Percentiles rank a stretch among this genome's conserved stretches.
Conservation (phyloP, 1,140 invertebrate genomes). For the Ectropis grisescens region DNA sequence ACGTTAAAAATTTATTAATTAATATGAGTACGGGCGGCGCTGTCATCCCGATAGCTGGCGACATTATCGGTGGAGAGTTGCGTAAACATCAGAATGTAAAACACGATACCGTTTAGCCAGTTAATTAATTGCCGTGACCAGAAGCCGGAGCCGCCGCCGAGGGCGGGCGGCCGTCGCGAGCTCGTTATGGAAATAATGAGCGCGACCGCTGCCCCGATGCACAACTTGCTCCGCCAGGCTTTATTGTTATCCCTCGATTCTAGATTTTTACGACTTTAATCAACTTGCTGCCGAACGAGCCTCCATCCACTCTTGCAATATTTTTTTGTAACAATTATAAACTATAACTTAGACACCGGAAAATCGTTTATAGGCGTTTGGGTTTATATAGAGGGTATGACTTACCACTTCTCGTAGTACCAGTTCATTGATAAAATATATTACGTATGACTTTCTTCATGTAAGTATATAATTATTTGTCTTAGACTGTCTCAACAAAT, state of each 20-base stretch:
- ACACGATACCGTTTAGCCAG: conserved; percentile 64
- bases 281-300: too few relatives aligned
- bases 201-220: conserved; percentile 34
- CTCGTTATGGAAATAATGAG: conserved; percentile 61
- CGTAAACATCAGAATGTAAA: conserved; percentile 66
- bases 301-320: too few relatives aligned
- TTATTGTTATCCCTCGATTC: conserved; percentile 18
- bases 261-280: conserved; percentile 16
- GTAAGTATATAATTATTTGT: too few relatives aligned
- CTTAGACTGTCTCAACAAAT: conserved; percentile 9
- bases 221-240: conserved; percentile 19
- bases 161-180: conserved; percentile 36
- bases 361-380: too few relatives aligned
- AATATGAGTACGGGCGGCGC: conserved; percentile 39
- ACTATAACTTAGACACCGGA: too few relatives aligned
- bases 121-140: conserved; percentile 62
- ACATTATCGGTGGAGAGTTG: conserved; percentile 62
- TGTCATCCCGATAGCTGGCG: conserved; percentile 43
- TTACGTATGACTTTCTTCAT: too few relatives aligned
- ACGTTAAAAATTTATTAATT: conserved; percentile 61
- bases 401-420: too few relatives aligned
- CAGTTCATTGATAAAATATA: too few relatives aligned
- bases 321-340: too few relatives aligned
- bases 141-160: conserved; percentile 25
- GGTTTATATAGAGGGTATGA: too few relatives aligned